phyloP scores from a whole-genome alignment of 2,113 vertebrate genomes.

The Motacilla alba region DNA sequence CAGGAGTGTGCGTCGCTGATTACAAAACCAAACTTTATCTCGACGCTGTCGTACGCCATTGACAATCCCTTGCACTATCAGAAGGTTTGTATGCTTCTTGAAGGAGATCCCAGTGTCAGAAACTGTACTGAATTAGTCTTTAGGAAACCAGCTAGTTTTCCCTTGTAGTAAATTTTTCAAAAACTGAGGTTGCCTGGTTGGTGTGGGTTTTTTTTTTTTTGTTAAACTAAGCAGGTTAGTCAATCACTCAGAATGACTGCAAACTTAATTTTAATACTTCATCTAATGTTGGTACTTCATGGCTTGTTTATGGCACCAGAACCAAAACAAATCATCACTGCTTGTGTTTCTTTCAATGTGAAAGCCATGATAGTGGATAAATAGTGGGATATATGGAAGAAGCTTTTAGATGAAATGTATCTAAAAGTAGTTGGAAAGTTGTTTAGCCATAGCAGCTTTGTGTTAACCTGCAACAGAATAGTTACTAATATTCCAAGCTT shows the following conservation, averaged over 20 bases:
- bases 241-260: background rate
- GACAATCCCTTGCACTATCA: conserved; percentile 99
- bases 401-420: background rate
- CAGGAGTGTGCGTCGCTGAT: conserved; percentile 99
- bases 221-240: background rate
- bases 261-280: background rate
- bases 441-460: background rate
- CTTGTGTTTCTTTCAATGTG: background rate
- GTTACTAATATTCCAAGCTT: background rate
- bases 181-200: background rate
- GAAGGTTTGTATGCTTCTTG: conserved; percentile 81
- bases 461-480: background rate
- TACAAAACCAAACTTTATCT: conserved; percentile 99
- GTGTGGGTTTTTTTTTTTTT: background rate
- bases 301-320: background rate
- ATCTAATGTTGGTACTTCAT: background rate
- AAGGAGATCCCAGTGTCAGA: background rate
- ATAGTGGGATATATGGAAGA: background rate
- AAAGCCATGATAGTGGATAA: background rate
- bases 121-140: background rate
- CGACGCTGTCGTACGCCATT: conserved; percentile 97
- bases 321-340: background rate
- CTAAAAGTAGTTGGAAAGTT: background rate
- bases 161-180: background rate
- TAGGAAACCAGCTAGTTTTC: background rate